Base-by-base conservation (phyloP, 2,113 vertebrate genomes). In the Colinus virginianus region DNA sequence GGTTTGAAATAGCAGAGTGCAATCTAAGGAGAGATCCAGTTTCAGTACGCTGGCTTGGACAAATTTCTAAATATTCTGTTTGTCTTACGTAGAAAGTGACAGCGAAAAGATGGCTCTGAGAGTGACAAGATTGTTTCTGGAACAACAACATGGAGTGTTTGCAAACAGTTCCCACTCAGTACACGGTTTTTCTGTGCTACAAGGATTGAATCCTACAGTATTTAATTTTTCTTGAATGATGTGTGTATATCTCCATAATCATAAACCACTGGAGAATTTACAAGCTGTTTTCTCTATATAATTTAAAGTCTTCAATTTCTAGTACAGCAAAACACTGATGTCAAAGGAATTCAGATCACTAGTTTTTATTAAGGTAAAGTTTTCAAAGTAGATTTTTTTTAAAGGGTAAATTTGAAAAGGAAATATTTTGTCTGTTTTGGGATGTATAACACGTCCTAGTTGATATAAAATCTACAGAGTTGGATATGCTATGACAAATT, bases 21-120 rank as follows among this genome's bases (percentile, higher is more conserved):
- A n/a, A n/a, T 49, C 25, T 56, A 18, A 46, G 36, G 45, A 7
- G 5, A 66, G 0, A 0, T 34, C 22, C 36, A 36, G 3, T 46
- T 80, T 80, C 26, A 43, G 7, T 55, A 3, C 23, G 34, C 6
- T 30, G 40, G 6, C 6, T 56, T 1, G 1, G 30, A 18, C 9
- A 6, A 25, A n/a, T n/a, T 19, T 61, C 70, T 16, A 61, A 22
- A 64, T 6, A 10, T 6, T 63, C 14, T 0, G 0, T 49, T 81
- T 8, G 9, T 78, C 7, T 84, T 69, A 32, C 23, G 13, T 5
- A 75, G 23, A 75, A 78, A 58, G 11, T 12, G 40, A 4, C 9
- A 74, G 26, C 58, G 30, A 53, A 81, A 66, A 85, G 16, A 12
- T 38, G 32, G 7, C 14, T 78, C 61, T 75, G 8, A 70, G 22